These are phyloP conservation scores for Nezara viridula DNA, from an alignment of 2,888 invertebrate genomes.

Conservation along the genomic window DNA sequence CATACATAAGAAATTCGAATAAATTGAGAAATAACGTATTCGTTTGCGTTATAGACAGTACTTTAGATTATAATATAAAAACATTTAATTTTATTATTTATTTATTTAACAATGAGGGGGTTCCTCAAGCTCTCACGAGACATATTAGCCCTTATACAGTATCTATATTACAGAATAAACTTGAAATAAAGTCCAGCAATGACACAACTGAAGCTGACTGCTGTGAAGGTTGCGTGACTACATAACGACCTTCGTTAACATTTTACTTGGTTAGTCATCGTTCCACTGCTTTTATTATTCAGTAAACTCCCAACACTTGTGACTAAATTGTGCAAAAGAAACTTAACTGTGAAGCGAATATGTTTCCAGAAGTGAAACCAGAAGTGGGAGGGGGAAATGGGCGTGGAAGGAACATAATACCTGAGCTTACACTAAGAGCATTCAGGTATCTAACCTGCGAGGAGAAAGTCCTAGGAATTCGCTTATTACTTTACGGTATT, in stretches of 20 bases:
- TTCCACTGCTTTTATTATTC: conserved; percentile 7
- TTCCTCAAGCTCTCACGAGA: too few species aligned
- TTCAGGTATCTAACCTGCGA: conserved; percentile 2
- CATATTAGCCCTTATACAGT: too few species aligned
- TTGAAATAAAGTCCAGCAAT: too few species aligned
- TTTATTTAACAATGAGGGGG: too few species aligned
- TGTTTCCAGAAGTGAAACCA: not conserved
- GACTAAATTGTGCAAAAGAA: not conserved
- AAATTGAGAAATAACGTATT: too few species aligned
- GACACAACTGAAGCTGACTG: not conserved
- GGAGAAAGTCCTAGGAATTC: not conserved
- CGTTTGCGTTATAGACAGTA: too few species aligned
- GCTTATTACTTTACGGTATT: not conserved
- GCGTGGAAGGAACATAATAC: not conserved
- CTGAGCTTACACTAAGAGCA: not conserved
- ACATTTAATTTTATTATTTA: too few species aligned
- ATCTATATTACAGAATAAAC: too few species aligned
- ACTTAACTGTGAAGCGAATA: not conserved
- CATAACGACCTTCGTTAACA: conserved; percentile 37
- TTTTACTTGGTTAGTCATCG: conserved; percentile 47
- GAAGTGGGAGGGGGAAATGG: conserved; percentile 1
- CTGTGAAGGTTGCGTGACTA: conserved; percentile 28
- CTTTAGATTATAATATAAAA: too few species aligned
- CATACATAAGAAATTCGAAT: too few species aligned
- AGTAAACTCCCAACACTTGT: not conserved